Conservation (phyloP, 2,113 vertebrate genomes). For the Trogon melanurus region DNA sequence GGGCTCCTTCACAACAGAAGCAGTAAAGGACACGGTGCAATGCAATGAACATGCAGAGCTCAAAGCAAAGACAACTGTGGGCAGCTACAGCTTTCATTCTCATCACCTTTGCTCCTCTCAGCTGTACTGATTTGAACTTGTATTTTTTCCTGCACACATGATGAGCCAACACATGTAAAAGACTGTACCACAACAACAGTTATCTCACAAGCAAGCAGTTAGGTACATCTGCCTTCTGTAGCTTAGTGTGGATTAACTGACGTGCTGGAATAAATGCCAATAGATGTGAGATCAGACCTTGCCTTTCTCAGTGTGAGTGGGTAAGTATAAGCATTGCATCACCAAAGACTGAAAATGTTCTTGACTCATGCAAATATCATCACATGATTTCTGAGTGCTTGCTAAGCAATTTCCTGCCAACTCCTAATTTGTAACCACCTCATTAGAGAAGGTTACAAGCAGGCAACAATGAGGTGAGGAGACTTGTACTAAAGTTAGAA, state of each 20-base stretch:
- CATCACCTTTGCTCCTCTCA: neutral
- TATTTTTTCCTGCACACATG: neutral
- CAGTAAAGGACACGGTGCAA: neutral
- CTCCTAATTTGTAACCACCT: slow-evolving; percentile 17
- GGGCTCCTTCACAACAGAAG: neutral
- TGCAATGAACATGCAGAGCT: neutral
- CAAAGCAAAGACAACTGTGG: neutral
- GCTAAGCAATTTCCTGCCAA: slow-evolving; percentile 28
- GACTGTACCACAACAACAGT: neutral
- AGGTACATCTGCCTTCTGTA: neutral
- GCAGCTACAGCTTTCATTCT: neutral
- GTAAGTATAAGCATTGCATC: neutral
- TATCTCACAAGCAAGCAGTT: neutral
- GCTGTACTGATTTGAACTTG: neutral
- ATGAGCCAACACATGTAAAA: neutral
- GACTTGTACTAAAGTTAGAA: neutral
- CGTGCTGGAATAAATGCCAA: neutral
- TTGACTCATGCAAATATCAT: slow-evolving; percentile 41
- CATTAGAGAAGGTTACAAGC: slow-evolving; percentile 19
- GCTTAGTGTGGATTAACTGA: too few species aligned
- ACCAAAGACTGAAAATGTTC: neutral
- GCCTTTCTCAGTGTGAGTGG: neutral
- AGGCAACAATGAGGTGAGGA: neutral
- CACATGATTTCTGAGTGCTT: slow-evolving; percentile 27
- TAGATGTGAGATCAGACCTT: neutral